These are phyloP conservation scores for Pelecanoides urinatrix DNA, from an alignment of 2,113 vertebrate species.

Conservation along the genomic window DNA sequence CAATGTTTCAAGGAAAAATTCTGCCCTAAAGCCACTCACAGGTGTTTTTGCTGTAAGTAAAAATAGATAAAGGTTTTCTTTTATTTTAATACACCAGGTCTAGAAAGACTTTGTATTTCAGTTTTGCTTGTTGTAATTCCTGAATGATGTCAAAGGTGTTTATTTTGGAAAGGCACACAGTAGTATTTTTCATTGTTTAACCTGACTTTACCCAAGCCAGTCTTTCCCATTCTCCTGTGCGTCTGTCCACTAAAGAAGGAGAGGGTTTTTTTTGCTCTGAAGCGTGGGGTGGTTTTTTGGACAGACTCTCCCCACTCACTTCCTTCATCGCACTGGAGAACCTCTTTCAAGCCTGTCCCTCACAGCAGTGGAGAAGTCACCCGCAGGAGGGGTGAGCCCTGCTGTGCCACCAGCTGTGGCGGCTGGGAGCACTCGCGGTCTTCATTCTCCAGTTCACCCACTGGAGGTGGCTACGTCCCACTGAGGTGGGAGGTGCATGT, in stretches of 20 bases:
- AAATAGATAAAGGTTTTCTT: not conserved
- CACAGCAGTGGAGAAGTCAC: not conserved
- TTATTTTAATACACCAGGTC: not conserved
- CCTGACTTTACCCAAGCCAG: not conserved
- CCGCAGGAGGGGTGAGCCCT: accelerated
- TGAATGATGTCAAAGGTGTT: not conserved
- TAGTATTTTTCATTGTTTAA: not conserved
- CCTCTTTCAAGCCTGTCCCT: not conserved
- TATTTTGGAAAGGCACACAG: not conserved
- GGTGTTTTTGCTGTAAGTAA: not conserved
- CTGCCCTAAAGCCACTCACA: not conserved
- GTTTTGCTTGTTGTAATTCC: not conserved
- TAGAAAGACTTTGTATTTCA: not conserved
- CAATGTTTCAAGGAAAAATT: not conserved
- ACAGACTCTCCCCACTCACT: not conserved
- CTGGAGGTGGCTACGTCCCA: not conserved
- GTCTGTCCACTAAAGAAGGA: not conserved
- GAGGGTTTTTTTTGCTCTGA: not conserved
- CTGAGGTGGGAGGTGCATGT: not conserved
- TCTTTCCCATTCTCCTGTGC: not conserved
- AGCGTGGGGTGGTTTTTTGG: accelerated
- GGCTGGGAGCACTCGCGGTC: not conserved
- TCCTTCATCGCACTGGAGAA: not conserved
- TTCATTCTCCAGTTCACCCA: not conserved
- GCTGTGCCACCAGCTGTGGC: accelerated